phyloP scores from a whole-genome alignment of 2,888 invertebrate genomes.

The Colostygia pectinataria region DNA sequence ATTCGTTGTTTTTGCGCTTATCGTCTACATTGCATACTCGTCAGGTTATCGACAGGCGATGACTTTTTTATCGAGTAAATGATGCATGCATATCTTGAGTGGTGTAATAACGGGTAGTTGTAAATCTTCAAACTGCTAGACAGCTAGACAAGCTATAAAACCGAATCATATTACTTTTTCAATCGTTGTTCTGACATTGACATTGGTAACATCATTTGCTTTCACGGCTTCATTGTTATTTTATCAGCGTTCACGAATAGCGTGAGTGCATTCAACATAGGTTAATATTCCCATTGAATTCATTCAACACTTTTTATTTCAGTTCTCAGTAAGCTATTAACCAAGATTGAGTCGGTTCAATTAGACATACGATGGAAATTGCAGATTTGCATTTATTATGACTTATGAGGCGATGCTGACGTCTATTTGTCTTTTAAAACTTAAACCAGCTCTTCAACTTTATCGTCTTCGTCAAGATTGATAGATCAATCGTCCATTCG shows the following conservation, averaged over 20 bases:
- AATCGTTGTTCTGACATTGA: slow-evolving; percentile 35
- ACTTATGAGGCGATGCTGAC: background rate
- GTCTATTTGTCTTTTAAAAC: slow-evolving; percentile 11
- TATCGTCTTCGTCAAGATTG: slow-evolving; percentile 21
- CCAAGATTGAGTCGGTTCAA: slow-evolving; percentile 21
- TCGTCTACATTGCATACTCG: slow-evolving; percentile 24
- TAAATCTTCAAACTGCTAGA: slow-evolving; percentile 34
- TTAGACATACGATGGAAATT: slow-evolving; percentile 20
- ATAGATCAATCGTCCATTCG: slow-evolving; percentile 10
- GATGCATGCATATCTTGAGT: slow-evolving; percentile 29
- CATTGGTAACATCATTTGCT: slow-evolving; percentile 31
- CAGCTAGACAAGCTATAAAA: slow-evolving; percentile 28
- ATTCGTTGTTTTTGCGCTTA: slow-evolving; percentile 40
- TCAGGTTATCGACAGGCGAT: slow-evolving; percentile 28
- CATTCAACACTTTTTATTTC: slow-evolving; percentile 45
- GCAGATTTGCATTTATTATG: slow-evolving; percentile 29
- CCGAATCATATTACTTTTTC: slow-evolving; percentile 34
- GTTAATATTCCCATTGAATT: slow-evolving; percentile 39
- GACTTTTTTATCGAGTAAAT: slow-evolving; percentile 33
- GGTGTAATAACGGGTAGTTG: slow-evolving; percentile 22
- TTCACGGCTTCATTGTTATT: slow-evolving; percentile 46
- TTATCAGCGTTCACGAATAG: slow-evolving; percentile 36
- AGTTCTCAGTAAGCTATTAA: slow-evolving; percentile 53
- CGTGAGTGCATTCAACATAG: slow-evolving; percentile 41
- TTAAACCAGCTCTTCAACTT: slow-evolving; percentile 15